Conservation (phyloP, 2,797 vertebrate species). For the Philypnodon macrostomus region DNA sequence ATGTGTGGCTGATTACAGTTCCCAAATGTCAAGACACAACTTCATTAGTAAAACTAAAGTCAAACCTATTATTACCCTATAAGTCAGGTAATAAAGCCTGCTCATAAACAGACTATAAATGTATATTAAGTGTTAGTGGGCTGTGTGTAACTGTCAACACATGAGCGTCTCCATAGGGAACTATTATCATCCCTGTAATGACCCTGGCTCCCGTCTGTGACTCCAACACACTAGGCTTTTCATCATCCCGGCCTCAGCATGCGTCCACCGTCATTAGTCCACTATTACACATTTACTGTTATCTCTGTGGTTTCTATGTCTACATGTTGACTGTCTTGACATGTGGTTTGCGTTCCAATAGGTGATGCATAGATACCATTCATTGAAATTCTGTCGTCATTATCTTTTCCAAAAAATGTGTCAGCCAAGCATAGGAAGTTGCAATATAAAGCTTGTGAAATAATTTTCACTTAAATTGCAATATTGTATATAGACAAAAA, state of each 20-base stretch:
- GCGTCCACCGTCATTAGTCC: background rate
- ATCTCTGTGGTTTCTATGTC: background rate
- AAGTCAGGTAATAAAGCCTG: background rate
- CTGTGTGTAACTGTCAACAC: slow-evolving; percentile 8
- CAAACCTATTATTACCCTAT: background rate
- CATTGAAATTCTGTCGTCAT: no score
- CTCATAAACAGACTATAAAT: background rate
- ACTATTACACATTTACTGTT: background rate
- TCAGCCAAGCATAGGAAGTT: no score
- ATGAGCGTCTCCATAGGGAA: slow-evolving; percentile 14
- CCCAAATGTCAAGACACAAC: no score
- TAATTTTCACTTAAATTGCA: no score
- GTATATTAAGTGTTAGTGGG: background rate
- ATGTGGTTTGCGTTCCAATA: no score
- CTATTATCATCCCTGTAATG: slow-evolving; percentile 24
- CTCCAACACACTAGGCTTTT: background rate
- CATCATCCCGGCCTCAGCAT: background rate
- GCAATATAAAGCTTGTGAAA: no score
- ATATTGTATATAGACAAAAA: no score
- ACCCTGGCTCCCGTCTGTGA: slow-evolving; percentile 8
- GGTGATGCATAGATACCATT: no score
- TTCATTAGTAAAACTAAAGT: no score
- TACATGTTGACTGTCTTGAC: background rate
- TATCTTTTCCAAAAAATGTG: no score
- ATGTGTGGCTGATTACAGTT: no score